Conservation (phyloP, 2,797 vertebrate species). For the Perodicticus potto region DNA sequence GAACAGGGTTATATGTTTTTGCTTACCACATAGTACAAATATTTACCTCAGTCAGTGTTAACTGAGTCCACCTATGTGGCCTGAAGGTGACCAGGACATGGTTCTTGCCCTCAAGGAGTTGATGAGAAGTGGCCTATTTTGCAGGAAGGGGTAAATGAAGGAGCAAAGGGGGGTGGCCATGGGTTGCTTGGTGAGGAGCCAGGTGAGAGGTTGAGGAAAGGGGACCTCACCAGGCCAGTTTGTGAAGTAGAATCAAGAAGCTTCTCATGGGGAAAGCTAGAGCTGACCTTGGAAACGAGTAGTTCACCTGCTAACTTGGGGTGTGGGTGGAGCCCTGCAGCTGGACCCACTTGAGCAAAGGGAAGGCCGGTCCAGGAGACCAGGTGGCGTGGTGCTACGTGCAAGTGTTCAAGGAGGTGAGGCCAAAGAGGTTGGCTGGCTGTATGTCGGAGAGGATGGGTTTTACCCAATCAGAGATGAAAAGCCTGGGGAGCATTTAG, state of each 20-base stretch:
- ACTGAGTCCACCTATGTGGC: background rate
- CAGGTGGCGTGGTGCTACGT: rapidly evolving
- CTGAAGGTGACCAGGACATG: background rate
- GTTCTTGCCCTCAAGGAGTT: background rate
- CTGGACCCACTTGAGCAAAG: background rate
- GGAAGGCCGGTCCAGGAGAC: background rate
- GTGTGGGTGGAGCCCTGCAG: background rate
- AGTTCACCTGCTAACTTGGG: background rate
- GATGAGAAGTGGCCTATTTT: background rate
- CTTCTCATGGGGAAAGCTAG: background rate
- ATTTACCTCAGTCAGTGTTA: background rate
- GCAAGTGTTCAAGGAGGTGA: background rate
- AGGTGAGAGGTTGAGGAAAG: background rate
- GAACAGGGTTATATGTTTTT: background rate
- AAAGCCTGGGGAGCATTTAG: background rate
- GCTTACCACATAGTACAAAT: background rate
- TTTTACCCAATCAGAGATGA: background rate
- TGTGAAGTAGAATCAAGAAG: background rate
- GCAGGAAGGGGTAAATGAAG: background rate
- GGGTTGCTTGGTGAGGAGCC: too few species aligned
- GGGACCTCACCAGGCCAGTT: rapidly evolving
- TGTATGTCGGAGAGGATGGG: background rate
- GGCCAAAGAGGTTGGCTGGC: background rate
- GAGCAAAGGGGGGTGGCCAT: background rate
- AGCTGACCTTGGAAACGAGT: background rate